These are phyloP conservation scores for Eupithecia insigniata DNA, from an alignment of 2,888 invertebrate species.

Conservation along the genomic window DNA sequence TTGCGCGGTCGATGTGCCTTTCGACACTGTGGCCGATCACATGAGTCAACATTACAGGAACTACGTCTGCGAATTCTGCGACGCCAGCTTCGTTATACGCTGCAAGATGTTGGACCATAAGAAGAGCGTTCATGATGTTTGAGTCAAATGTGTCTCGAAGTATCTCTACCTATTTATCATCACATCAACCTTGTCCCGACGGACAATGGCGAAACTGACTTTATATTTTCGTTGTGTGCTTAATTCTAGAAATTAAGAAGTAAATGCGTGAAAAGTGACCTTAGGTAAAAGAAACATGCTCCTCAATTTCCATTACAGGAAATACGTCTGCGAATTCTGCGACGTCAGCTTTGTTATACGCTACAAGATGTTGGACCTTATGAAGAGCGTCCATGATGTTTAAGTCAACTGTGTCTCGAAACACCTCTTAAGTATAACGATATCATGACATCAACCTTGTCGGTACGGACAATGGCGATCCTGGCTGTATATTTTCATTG, in stretches of 20 bases:
- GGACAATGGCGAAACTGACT: background rate
- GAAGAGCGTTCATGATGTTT: slow-evolving; percentile 58
- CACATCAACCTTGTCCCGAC: background rate
- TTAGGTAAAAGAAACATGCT: no score
- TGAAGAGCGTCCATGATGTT: slow-evolving; percentile 58
- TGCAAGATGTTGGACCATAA: slow-evolving; percentile 62
- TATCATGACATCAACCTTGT: no score
- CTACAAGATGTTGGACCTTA: slow-evolving; percentile 60
- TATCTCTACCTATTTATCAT: no score
- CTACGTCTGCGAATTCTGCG: slow-evolving; percentile 69
- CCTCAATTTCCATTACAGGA: no score
- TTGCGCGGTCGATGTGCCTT: slow-evolving; percentile 52
- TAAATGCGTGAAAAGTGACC: background rate
- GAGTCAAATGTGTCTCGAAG: background rate
- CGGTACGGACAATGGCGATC: no score
- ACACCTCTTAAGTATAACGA: no score
- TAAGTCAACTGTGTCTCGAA: slow-evolving; percentile 27
- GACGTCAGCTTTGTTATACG: slow-evolving; percentile 58
- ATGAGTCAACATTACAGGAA: slow-evolving; percentile 72
- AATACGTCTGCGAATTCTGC: slow-evolving; percentile 70
- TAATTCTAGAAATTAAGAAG: background rate
- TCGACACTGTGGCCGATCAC: slow-evolving; percentile 63
- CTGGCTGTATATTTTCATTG: no score
- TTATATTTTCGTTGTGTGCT: background rate
- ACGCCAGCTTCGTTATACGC: slow-evolving; percentile 57